A percentile compares a stretch with the other conserved stretches of the same genome.
phyloP scores from a whole-genome alignment of 53 echinoderm and acorn worm genomes.

The Antedon mediterranea region DNA sequence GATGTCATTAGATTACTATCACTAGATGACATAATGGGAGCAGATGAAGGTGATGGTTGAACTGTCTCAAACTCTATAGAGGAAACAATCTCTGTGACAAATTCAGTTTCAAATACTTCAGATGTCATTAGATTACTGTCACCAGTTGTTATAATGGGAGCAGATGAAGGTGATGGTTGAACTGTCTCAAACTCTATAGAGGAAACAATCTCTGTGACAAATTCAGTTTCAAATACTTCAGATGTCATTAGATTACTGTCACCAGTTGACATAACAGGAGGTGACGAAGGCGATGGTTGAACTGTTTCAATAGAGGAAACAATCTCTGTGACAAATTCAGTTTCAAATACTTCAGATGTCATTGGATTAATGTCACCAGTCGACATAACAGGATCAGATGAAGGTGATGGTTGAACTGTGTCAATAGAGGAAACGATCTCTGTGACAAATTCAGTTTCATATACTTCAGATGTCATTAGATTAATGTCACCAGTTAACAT shows the following conservation, averaged over 20 bases:
- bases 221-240: not conserved
- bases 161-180: not conserved
- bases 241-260: not conserved
- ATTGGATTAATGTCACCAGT: not conserved
- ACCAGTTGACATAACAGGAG: not conserved
- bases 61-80: not conserved
- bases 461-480: not conserved
- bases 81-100: not conserved
- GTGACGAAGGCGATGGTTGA: not conserved
- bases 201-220: not conserved
- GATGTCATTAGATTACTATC: not conserved
- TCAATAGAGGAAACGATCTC: not conserved
- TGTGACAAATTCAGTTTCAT: not conserved
- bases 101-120: not conserved
- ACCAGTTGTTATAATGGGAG: not conserved
- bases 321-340: not conserved
- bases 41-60: not conserved
- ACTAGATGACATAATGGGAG: not conserved
- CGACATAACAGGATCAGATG: not conserved
- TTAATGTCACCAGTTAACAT: not conserved
- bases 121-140: not conserved
- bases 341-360: not conserved
- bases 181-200: not conserved
- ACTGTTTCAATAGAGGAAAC: not conserved
- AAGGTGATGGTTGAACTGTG: not conserved